Conservation (phyloP, 2,888 invertebrate genomes). For the Drosophila siamana region DNA sequence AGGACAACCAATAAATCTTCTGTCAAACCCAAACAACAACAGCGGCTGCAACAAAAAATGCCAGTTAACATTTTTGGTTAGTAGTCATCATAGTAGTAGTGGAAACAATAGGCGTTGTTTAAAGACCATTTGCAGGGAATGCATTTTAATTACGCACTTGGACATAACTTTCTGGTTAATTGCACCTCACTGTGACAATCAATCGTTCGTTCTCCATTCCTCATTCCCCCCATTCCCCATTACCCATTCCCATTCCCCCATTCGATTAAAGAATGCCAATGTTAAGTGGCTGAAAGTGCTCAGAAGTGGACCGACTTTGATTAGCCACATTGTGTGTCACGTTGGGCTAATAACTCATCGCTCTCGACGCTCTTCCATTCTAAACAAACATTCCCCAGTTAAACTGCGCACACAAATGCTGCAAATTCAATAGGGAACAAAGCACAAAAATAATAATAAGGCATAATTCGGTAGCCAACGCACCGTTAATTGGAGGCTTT, state of each 20-base stretch:
- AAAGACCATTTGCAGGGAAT: slow-evolving; percentile 39
- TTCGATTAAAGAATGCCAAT: slow-evolving; percentile 33
- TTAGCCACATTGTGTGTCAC: slow-evolving; percentile 48
- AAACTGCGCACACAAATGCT: slow-evolving; percentile 42
- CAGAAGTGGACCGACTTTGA: slow-evolving; percentile 54
- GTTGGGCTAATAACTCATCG: slow-evolving; percentile 52
- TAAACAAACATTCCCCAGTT: slow-evolving; percentile 18
- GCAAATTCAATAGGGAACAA: slow-evolving; percentile 37
- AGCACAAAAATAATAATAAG: slow-evolving; percentile 65
- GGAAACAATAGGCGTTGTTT: slow-evolving; percentile 76
- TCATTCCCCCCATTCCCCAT: neutral
- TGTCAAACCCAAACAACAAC: slow-evolving; percentile 42
- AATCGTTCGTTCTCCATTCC: slow-evolving; percentile 2
- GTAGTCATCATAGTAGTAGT: slow-evolving; percentile 56
- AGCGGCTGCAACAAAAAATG: slow-evolving; percentile 22
- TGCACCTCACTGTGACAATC: slow-evolving; percentile 35
- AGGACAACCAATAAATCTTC: slow-evolving; percentile 82
- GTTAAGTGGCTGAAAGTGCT: slow-evolving; percentile 49
- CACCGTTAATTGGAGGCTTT: slow-evolving; percentile 78
- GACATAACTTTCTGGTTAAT: slow-evolving; percentile 74
- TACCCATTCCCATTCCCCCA: neutral
- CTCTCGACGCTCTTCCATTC: slow-evolving; percentile 1
- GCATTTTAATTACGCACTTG: slow-evolving; percentile 74
- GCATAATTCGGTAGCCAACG: slow-evolving; percentile 75
- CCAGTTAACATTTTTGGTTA: slow-evolving; percentile 67